Percentiles rank a stretch among this genome's conserved stretches.
Conservation (phyloP, 2,888 invertebrate genomes). For the Iphiclides podalirius region DNA sequence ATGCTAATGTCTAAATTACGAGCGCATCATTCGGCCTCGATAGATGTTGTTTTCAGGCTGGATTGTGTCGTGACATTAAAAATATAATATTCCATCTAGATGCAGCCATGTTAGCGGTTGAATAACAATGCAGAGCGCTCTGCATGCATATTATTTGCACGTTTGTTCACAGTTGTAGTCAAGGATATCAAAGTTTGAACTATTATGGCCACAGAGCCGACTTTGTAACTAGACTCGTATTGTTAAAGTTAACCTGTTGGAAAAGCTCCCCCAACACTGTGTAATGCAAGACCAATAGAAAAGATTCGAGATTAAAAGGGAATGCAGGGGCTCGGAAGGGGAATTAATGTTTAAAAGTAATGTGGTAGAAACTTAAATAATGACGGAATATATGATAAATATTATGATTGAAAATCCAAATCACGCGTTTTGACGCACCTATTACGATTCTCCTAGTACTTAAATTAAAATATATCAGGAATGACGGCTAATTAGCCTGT, state of each 20-base stretch:
- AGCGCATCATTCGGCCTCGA: slow-evolving; percentile 3
- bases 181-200: slow-evolving; percentile 22
- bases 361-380: no score
- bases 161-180: slow-evolving; percentile 12
- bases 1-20: slow-evolving; percentile 22
- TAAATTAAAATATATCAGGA: no score
- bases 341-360: neutral
- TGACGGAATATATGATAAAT: no score
- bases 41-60: neutral
- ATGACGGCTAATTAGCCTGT: no score
- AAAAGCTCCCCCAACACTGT: slow-evolving; percentile 4
- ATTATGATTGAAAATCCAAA: no score
- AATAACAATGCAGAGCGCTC: slow-evolving; percentile 1
- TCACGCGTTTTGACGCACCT: no score
- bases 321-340: neutral
- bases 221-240: slow-evolving; percentile 27
- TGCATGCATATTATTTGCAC: slow-evolving; percentile 1
- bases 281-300: slow-evolving; percentile 5
- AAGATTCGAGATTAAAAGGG: slow-evolving; percentile 7
- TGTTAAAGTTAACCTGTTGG: slow-evolving; percentile 23
- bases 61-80: neutral
- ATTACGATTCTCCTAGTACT: no score
- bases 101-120: neutral
- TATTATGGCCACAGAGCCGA: slow-evolving; percentile 20
- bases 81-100: slow-evolving; percentile 8